Evolutionary conservation across 2,888 invertebrate genomes (phyloP).

Genomic region (Heliconius charithonia): DNA sequence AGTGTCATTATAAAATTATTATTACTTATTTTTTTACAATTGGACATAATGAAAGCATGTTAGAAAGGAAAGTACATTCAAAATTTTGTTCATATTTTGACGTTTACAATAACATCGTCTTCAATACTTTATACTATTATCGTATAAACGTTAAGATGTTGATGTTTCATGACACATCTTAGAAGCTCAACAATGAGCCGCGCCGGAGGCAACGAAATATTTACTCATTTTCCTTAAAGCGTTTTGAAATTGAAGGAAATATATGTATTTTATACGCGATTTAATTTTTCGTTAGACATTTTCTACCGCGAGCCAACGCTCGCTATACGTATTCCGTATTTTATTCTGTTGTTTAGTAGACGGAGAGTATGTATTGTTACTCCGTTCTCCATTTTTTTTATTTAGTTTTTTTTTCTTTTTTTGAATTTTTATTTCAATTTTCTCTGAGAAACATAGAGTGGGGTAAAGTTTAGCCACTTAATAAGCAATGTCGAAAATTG

Average conservation of each 20-base stretch:
- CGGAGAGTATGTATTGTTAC: not conserved
- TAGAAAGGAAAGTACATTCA: not conserved
- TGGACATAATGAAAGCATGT: not conserved
- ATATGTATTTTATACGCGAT: not conserved
- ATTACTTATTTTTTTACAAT: too few species aligned
- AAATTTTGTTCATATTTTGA: not conserved
- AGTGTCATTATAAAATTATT: too few species aligned
- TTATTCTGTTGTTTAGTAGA: too few species aligned
- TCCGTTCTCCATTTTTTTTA: not conserved
- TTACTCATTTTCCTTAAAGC: slow-evolving; percentile 4
- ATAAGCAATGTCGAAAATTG: too few species aligned
- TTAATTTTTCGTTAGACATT: not conserved
- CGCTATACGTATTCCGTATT: too few species aligned
- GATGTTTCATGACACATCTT: slow-evolving; percentile 14
- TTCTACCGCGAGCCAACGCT: not conserved
- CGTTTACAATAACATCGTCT: not conserved
- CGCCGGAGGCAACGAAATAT: slow-evolving; percentile 2
- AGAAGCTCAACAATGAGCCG: not conserved
- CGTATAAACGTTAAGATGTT: slow-evolving; percentile 2
- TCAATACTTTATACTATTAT: slow-evolving; percentile 2
- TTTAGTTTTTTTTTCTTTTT: not conserved
- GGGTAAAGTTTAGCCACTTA: too few species aligned
- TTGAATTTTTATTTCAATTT: too few species aligned
- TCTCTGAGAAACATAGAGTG: too few species aligned
- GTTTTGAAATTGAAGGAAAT: slow-evolving; percentile 1